Evolutionary conservation across 2,888 invertebrate genomes (phyloP), one percentile per base, ranked within the genome.

Genomic region (Uropetala carovei): DNA sequence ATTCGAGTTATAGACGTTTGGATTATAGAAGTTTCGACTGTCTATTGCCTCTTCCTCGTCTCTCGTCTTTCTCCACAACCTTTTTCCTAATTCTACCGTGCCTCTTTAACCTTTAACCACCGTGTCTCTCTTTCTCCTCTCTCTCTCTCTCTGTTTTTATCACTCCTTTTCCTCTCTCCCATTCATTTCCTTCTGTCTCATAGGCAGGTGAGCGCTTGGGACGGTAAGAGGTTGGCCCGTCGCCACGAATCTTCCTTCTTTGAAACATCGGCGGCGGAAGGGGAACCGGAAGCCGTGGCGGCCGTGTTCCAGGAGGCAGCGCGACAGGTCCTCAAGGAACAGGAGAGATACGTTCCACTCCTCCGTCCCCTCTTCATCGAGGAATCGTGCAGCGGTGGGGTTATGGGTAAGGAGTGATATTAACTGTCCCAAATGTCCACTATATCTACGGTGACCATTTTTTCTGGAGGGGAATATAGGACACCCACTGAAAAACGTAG

Each of bases 261-360:
- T 93, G 95, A 95, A 93, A 94, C 94, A 14, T 94, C 95, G 11
- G 95, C 95, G 3, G 95, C 95, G 7, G 95, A 95, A 93, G 95
- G 83, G 14, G 18, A 95, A 84, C 95, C 94, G 93, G 94, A 94
- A 84, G 94, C 94, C 59, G 95, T 95, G 13, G 94, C 94, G 92
- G 93, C 93, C 85, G 94, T 95, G 68, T 95, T 95, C 93, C 94
- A 94, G 91, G 94, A 94, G 68, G 93, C 94, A 22, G 93, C 95
- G 11, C 92, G 94, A 75, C 94, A 94, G 57, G 94, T 94, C 75
- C 94, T 94, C 56, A 93, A 94, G 43, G 94, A 94, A 86, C 94
- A 94, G 60, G 95, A 95, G 91, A 92, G 94, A 9, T 94, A 94
- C 85, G 92, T 94, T 86, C 93, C 94, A 1, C 94, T 94, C 13